A percentile compares a stretch with the other conserved stretches of the same genome.
Evolutionary conservation across 2,888 invertebrate species (phyloP).

Genomic region (Trissolcus japonicus): DNA sequence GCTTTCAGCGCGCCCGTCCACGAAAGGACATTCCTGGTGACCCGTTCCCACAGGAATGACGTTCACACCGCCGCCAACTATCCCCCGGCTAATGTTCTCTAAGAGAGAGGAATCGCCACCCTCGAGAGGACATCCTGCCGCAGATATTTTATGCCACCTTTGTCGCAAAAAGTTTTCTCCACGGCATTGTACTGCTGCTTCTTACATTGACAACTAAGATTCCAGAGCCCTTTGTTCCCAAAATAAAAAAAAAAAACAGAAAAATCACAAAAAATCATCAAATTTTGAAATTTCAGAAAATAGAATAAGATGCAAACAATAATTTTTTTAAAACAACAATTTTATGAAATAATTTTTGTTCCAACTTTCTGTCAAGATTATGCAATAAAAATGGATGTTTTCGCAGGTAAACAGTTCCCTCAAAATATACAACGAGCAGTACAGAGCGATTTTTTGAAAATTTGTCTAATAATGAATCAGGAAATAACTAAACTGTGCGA

Average conservation of each 20-base stretch:
- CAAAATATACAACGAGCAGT: too few relatives aligned
- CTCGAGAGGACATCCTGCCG: slow-evolving; percentile 38
- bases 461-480: too few relatives aligned
- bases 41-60: slow-evolving; percentile 46
- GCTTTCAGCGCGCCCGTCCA: slow-evolving; percentile 5
- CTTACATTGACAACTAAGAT: slow-evolving; percentile 23
- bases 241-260: too few relatives aligned
- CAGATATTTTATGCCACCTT: slow-evolving; percentile 53
- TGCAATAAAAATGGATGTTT: too few relatives aligned
- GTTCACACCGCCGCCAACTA: slow-evolving; percentile 37
- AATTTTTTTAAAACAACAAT: too few relatives aligned
- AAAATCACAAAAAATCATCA: slow-evolving; percentile 14
- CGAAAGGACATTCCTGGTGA: slow-evolving; percentile 39
- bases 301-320: too few relatives aligned
- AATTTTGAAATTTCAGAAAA: too few relatives aligned
- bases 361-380: too few relatives aligned
- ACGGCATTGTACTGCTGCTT: slow-evolving; percentile 16
- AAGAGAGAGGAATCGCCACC: slow-evolving; percentile 58
- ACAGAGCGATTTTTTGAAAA: too few relatives aligned
- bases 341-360: too few relatives aligned
- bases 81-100: slow-evolving; percentile 54
- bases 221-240: slow-evolving; percentile 37
- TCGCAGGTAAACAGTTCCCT: too few relatives aligned
- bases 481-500: too few relatives aligned
- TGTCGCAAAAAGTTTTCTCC: slow-evolving; percentile 33